Evolutionary conservation across 2,888 invertebrate species (phyloP).

Genomic region (Drosophila flavopinicola): DNA sequence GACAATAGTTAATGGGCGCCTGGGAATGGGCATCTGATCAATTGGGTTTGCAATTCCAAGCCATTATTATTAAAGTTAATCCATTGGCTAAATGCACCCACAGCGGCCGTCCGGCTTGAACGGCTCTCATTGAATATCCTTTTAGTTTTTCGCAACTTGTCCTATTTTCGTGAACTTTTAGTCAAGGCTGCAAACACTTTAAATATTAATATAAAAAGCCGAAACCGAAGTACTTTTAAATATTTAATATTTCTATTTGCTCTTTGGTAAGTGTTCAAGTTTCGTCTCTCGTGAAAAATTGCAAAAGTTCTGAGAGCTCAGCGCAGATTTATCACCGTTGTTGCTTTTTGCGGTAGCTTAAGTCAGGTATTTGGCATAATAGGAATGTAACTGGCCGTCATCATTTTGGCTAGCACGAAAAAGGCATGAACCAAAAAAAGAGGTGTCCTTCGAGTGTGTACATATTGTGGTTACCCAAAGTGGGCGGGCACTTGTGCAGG

Average conservation of each 20-base stretch:
- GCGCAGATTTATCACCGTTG: slow-evolving; percentile 50
- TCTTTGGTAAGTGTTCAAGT: slow-evolving; percentile 39
- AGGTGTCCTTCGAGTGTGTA: neutral
- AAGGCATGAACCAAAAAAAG: slow-evolving; percentile 5
- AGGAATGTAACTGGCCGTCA: slow-evolving; percentile 30
- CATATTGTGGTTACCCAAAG: neutral
- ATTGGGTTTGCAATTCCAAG: neutral
- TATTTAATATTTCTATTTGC: slow-evolving; percentile 58
- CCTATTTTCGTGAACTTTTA: slow-evolving; percentile 24
- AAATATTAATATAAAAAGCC: slow-evolving; percentile 50
- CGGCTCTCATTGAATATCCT: slow-evolving; percentile 7
- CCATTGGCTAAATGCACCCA: slow-evolving; percentile 1
- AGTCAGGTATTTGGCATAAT: slow-evolving; percentile 26
- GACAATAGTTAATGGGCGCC: slow-evolving; percentile 29
- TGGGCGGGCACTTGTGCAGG: slow-evolving; percentile 2
- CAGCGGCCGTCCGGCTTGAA: slow-evolving; percentile 5
- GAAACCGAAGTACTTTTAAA: slow-evolving; percentile 46
- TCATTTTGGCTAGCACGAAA: slow-evolving; percentile 3
- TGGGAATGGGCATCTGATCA: slow-evolving; percentile 36
- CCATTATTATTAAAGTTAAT: neutral
- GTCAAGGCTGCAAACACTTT: slow-evolving; percentile 38
- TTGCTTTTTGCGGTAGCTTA: slow-evolving; percentile 20
- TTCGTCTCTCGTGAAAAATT: slow-evolving; percentile 45
- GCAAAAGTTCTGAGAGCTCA: slow-evolving; percentile 49
- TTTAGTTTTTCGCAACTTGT: slow-evolving; percentile 19